Base-by-base conservation (phyloP, 2,113 vertebrate species). In the Benitochromis conjunctus region DNA sequence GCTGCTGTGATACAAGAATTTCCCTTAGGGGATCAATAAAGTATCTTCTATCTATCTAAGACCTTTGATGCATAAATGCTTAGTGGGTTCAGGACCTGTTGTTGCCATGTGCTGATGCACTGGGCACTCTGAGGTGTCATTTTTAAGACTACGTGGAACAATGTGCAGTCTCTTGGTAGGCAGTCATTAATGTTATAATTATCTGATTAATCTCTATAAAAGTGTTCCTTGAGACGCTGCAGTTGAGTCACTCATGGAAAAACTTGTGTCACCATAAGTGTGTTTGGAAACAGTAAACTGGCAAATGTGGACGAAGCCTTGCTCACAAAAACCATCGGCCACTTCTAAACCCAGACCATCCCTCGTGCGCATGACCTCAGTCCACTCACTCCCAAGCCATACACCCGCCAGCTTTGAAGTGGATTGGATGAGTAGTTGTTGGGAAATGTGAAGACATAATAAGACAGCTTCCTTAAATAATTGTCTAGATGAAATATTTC, bases 351-450 rank as follows among this genome's bases (percentile, higher is more conserved):
- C 5, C 5, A 74, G 41, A 74, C 69, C 69, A 48, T 18, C 41
- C 5, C 4, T 46, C 14, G 48, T 74, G 24, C 69, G 48, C 43
- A 11, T 74, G 69, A 74, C 69, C 14, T 48, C 66, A 29, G 66
- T 7, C 43, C 43, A 48, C 43, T 48, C 24, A 48, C 4, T 51
- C 24, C 16, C 0, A 1, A 48, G 43, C 69, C 1, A 0, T 2
- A 31, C 24, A 31, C 43, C 43, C 9, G 1, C 24, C 26, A 12
- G 4, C 16, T 51, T 12, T 76, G 24, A 51, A 51, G 69, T 19
- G 69, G 69, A 48, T 16, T 51, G 16, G 16, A 12, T 51, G 16
- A 74, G 43, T 29, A 51, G 43, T 48, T 51, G 24, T 29, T 48
- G 41, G 14, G 41, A 74, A 74, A 74, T 29, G 24, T 19, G 16